A percentile compares a stretch with the other conserved stretches of the same genome.
These are phyloP conservation scores for Ophion slaviceki DNA, from an alignment of 2,888 invertebrate genomes.

Conservation along the genomic window DNA sequence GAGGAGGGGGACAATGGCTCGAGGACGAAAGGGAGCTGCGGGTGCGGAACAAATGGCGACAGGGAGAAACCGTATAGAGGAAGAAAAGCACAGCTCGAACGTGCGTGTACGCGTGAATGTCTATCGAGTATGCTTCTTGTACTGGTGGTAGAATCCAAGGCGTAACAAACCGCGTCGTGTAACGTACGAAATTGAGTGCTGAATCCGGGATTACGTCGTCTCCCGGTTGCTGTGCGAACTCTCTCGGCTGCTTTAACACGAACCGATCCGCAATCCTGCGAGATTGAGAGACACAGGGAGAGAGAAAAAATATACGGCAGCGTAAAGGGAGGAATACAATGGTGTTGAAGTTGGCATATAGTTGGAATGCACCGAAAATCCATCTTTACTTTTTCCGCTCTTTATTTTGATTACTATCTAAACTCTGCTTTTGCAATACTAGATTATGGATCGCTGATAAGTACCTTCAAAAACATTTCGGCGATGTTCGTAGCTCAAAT, in stretches of 20 bases:
- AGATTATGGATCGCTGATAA: too few species aligned
- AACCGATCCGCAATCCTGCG: conserved; percentile 41
- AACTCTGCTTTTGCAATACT: too few species aligned
- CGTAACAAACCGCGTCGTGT: conserved; percentile 79
- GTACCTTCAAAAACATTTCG: too few species aligned
- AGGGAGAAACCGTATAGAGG: conserved; percentile 46
- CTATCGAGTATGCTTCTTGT: conserved; percentile 29
- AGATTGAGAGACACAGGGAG: conserved; percentile 48
- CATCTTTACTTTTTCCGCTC: too few species aligned
- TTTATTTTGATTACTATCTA: too few species aligned
- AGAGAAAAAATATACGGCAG: conserved; percentile 31
- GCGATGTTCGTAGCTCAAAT: too few species aligned
- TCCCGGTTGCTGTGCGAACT: conserved; percentile 64
- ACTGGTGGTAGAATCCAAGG: conserved; percentile 39
- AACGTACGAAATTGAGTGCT: conserved; percentile 83
- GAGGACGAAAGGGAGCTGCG: conserved; percentile 28
- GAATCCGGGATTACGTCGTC: conserved; percentile 82
- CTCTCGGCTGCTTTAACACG: conserved; percentile 26
- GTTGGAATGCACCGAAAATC: too few species aligned
- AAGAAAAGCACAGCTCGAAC: conserved; percentile 20
- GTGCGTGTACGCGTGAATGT: conserved; percentile 24
- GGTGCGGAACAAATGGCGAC: conserved; percentile 47
- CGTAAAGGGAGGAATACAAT: too few species aligned
- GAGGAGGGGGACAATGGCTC: conserved; percentile 41
- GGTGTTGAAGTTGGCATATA: too few species aligned